Conservation (phyloP, 2,113 vertebrate species). For the Petrocephalus microphthalmus region DNA sequence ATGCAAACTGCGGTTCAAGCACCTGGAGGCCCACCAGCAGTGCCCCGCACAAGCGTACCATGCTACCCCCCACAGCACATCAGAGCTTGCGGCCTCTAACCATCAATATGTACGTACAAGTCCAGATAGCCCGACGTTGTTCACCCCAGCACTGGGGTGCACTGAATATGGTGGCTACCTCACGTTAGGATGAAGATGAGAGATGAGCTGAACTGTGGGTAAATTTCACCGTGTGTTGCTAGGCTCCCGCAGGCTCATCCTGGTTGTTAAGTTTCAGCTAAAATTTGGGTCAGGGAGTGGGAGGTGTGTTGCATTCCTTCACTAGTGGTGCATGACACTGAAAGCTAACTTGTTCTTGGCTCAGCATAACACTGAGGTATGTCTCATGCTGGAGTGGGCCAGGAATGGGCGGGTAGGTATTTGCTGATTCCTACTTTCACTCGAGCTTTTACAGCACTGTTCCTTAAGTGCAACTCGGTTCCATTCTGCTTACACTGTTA, state of each 20-base stretch:
- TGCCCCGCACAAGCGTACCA: no score
- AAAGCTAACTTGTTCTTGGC: background rate
- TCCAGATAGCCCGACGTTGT: background rate
- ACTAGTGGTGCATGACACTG: background rate
- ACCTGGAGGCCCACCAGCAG: constrained; percentile 19
- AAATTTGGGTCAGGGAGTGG: background rate
- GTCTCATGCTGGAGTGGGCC: background rate
- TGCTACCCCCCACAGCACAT: background rate
- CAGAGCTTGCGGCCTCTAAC: background rate
- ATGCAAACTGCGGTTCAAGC: constrained; percentile 96
- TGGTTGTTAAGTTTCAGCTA: background rate
- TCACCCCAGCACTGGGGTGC: background rate
- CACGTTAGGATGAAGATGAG: background rate
- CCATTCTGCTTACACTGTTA: background rate
- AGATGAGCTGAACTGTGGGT: background rate
- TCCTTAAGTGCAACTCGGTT: background rate
- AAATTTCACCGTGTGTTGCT: background rate
- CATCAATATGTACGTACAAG: background rate
- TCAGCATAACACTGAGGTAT: background rate
- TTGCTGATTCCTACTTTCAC: background rate
- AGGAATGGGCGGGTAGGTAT: background rate
- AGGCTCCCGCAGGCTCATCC: background rate
- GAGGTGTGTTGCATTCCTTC: background rate
- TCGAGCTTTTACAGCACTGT: background rate
- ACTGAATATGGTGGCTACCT: background rate